phyloP scores from a whole-genome alignment of 2,113 vertebrate species.

The Pterophyllum scalare region DNA sequence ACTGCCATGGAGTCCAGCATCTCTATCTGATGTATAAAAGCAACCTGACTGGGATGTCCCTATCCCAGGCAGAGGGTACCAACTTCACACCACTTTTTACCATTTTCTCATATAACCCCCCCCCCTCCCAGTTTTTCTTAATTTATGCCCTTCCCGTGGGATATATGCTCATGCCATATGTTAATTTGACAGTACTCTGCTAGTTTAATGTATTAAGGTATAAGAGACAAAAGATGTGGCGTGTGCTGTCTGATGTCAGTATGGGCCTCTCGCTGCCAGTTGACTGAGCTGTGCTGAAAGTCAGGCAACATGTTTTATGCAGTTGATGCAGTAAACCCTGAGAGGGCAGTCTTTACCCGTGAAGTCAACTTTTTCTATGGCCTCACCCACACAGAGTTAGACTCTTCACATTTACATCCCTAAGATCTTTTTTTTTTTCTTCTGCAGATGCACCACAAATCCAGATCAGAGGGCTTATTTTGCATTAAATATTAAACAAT shows the following conservation, averaged over 20 bases:
- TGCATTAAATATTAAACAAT: slow-evolving; percentile 30
- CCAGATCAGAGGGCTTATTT: slow-evolving; percentile 21
- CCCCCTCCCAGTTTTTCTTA: background rate
- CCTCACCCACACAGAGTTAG: slow-evolving; percentile 30
- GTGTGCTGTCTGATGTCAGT: background rate
- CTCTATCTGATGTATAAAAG: background rate
- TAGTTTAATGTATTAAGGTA: background rate
- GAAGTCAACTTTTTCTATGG: slow-evolving; percentile 17
- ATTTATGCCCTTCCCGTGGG: background rate
- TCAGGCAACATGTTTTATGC: slow-evolving; percentile 27
- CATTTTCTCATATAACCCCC: background rate
- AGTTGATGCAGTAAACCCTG: slow-evolving; percentile 55
- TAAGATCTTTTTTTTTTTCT: slow-evolving; percentile 21
- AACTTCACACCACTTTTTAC: background rate
- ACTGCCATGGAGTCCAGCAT: background rate
- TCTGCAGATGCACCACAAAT: slow-evolving; percentile 29
- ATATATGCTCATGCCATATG: background rate
- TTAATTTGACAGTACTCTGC: background rate
- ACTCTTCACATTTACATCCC: slow-evolving; percentile 16
- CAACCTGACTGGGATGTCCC: background rate
- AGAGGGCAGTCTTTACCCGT: slow-evolving; percentile 75
- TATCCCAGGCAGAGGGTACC: background rate
- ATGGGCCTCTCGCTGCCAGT: background rate
- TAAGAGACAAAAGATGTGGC: background rate
- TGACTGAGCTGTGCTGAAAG: background rate